These are phyloP conservation scores for Schizopygopsis malacanthus DNA, from an alignment of 2,797 vertebrate species.

Conservation along the genomic window DNA sequence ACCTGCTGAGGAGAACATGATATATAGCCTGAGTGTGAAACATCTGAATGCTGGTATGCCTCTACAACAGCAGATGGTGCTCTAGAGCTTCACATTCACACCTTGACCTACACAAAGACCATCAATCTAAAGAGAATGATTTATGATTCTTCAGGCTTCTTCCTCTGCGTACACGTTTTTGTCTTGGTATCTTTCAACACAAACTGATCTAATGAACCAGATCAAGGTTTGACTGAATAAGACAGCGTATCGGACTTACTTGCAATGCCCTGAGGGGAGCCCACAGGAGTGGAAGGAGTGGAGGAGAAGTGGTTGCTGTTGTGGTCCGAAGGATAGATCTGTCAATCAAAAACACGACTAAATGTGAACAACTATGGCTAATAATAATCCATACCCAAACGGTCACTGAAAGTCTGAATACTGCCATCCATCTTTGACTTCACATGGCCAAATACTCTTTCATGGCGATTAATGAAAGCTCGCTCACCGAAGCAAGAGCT, in stretches of 20 bases:
- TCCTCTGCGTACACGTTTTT: not conserved
- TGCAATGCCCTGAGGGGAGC: conserved; percentile 94
- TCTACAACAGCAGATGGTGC: conserved; percentile 73
- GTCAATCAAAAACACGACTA: conserved; percentile 44
- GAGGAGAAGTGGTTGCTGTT: conserved; percentile 96
- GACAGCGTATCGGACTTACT: conserved; percentile 72
- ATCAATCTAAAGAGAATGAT: conserved; percentile 14
- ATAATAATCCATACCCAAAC: conserved; percentile 1
- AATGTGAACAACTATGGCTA: not conserved
- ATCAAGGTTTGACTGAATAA: not conserved
- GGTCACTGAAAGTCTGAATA: conserved; percentile 1
- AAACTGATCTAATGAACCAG: not conserved
- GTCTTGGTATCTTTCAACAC: conserved; percentile 4
- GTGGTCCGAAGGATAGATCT: conserved; percentile 99
- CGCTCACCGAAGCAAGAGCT: conserved; percentile 95
- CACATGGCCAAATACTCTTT: conserved; percentile 6
- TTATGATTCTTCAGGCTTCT: not conserved
- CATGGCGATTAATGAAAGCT: conserved; percentile 39
- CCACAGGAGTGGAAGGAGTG: conserved; percentile 93
- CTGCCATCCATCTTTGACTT: not conserved
- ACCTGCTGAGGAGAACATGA: conserved; percentile 73
- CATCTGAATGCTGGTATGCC: conserved; percentile 20
- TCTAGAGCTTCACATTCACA: conserved; percentile 50
- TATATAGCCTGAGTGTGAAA: conserved; percentile 10
- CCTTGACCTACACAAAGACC: not conserved